A percentile compares a stretch with the other conserved stretches of the same genome.
These are phyloP conservation scores for Drosophila baimaii DNA, from an alignment of 1,140 invertebrate genomes.

Conservation along the genomic window DNA sequence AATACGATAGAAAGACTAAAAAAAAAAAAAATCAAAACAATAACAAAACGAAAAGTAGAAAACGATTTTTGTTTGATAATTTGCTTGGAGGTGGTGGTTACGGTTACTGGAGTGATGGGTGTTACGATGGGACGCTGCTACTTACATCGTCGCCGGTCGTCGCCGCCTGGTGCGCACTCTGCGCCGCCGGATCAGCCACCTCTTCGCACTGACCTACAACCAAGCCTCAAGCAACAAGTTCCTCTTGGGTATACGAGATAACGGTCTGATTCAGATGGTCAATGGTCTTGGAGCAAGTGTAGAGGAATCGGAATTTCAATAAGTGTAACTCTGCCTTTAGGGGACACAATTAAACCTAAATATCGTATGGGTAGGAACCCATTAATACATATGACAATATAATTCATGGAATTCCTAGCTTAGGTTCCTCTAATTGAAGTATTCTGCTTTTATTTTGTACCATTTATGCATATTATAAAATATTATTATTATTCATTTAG, in stretches of 20 bases:
- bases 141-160: slow-evolving; percentile 78
- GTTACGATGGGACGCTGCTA: slow-evolving; percentile 66
- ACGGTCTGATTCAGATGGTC: slow-evolving; percentile 25
- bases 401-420: background rate
- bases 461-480: no score
- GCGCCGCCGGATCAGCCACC: slow-evolving; percentile 74
- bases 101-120: slow-evolving; percentile 51
- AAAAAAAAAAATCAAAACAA: slow-evolving; percentile 25
- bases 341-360: slow-evolving; percentile 2
- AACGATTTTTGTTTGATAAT: slow-evolving; percentile 31
- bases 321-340: slow-evolving; percentile 20
- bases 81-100: slow-evolving; percentile 47
- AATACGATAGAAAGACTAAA: slow-evolving; percentile 29
- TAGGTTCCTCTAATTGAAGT: background rate
- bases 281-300: slow-evolving; percentile 35
- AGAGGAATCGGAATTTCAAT: slow-evolving; percentile 18
- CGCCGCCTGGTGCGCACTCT: slow-evolving; percentile 73
- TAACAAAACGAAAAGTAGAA: slow-evolving; percentile 33
- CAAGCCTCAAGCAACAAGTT: slow-evolving; percentile 71
- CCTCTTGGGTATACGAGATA: slow-evolving; percentile 45
- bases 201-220: slow-evolving; percentile 72
- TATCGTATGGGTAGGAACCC: background rate
- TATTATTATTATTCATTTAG: no score
- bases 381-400: background rate
- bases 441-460: background rate